Conservation (phyloP, 2,113 vertebrate genomes). For the Salvator merianae region DNA sequence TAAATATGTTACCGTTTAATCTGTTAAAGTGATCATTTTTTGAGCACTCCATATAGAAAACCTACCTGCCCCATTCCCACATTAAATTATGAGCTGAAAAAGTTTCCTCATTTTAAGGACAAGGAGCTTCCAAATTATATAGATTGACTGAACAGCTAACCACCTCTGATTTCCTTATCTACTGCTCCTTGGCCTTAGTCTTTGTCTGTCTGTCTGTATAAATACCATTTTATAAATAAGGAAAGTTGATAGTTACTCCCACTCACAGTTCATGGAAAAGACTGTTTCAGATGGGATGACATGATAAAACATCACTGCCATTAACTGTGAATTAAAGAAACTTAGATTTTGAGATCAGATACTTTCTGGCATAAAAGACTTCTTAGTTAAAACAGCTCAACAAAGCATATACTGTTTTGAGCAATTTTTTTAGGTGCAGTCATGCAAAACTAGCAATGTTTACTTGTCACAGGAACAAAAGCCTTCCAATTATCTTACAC, state of each 20-base stretch:
- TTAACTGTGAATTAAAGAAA: not conserved
- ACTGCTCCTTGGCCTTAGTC: not conserved
- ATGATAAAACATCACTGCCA: not conserved
- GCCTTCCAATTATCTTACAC: conserved; percentile 2
- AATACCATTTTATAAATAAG: not conserved
- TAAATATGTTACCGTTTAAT: too few species aligned
- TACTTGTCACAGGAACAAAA: conserved; percentile 10
- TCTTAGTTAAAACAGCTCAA: not conserved
- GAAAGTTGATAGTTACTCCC: not conserved
- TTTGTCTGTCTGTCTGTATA: not conserved
- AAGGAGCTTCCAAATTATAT: not conserved
- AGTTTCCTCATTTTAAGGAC: not conserved
- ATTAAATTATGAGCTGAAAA: too few species aligned
- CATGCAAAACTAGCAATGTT: conserved; percentile 10
- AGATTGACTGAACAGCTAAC: not conserved
- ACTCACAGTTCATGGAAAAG: not conserved
- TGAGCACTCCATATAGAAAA: too few species aligned
- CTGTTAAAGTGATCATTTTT: too few species aligned
- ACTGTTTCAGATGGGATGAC: not conserved
- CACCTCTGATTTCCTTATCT: not conserved
- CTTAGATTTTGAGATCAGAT: not conserved
- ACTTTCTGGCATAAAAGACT: conserved; percentile 10
- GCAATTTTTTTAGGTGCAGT: not conserved
- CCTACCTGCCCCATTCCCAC: too few species aligned
- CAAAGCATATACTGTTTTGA: not conserved